phyloP scores from a whole-genome alignment of 2,797 vertebrate species.

The Hypotaenidia okinawae region DNA sequence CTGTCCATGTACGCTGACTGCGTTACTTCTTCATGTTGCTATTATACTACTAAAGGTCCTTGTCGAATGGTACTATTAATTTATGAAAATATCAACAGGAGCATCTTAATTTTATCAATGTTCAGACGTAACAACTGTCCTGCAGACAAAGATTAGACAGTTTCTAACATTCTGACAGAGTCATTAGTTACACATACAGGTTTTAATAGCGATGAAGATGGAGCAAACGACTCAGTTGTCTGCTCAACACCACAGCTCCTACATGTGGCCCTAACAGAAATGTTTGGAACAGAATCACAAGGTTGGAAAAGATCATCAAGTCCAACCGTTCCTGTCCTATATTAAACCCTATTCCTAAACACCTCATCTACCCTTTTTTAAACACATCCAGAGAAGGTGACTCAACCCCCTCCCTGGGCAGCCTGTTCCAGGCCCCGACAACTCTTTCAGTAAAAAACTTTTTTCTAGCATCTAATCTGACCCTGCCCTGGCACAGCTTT shows the following conservation, averaged over 20 bases:
- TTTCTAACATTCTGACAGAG: not conserved
- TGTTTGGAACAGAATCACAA: fast-evolving
- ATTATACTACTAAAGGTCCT: not conserved
- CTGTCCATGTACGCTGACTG: not conserved
- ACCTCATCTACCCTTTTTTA: too few relatives aligned
- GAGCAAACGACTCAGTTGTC: not conserved
- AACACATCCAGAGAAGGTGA: too few relatives aligned
- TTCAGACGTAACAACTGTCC: not conserved
- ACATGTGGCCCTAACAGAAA: not conserved
- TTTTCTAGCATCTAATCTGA: too few relatives aligned
- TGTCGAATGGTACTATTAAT: not conserved
- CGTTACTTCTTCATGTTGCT: not conserved
- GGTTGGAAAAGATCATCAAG: too few relatives aligned
- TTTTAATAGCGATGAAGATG: not conserved
- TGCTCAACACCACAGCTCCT: not conserved
- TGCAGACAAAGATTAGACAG: not conserved
- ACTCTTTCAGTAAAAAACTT: too few relatives aligned
- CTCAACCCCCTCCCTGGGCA: too few relatives aligned
- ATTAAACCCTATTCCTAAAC: too few relatives aligned
- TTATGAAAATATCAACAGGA: not conserved
- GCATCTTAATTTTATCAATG: not conserved
- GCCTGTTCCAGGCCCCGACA: too few relatives aligned
- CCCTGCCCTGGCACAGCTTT: too few relatives aligned
- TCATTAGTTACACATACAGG: not conserved
- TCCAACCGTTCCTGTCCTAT: too few relatives aligned